Conservation (phyloP, 2,797 vertebrate genomes). For the Channa striata region DNA sequence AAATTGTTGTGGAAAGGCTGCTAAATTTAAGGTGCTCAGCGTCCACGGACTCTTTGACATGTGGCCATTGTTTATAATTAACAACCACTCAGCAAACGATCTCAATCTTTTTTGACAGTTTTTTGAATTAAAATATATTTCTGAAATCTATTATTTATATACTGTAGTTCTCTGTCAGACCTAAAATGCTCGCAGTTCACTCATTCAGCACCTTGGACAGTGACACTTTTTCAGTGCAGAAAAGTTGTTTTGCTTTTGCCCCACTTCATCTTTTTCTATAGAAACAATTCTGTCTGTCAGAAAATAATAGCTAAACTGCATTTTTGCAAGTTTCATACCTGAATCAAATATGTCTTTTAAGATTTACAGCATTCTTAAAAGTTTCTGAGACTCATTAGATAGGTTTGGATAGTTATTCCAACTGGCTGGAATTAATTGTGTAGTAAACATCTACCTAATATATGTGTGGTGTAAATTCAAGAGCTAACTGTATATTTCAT, state of each 20-base stretch:
- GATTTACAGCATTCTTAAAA: too few relatives aligned
- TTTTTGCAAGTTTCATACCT: neutral
- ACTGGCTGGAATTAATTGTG: neutral
- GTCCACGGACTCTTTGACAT: too few relatives aligned
- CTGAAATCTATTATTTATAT: neutral
- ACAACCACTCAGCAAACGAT: neutral
- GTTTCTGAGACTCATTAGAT: neutral
- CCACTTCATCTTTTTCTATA: neutral
- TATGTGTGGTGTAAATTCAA: too few relatives aligned
- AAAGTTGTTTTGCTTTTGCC: neutral
- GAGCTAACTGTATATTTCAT: too few relatives aligned
- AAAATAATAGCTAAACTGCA: neutral
- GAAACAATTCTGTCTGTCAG: neutral
- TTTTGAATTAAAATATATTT: neutral
- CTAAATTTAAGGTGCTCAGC: too few relatives aligned
- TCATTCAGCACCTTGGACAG: conserved; percentile 71
- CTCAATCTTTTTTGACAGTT: neutral
- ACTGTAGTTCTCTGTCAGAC: neutral
- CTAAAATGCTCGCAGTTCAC: neutral
- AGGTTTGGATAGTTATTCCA: neutral
- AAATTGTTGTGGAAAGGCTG: too few relatives aligned
- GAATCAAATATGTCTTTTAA: neutral
- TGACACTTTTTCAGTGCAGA: conserved; percentile 1
- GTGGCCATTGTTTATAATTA: too few relatives aligned
- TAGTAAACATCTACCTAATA: too few relatives aligned